phyloP scores from a whole-genome alignment of 2,113 vertebrate genomes.

The Phaetusa simplex region DNA sequence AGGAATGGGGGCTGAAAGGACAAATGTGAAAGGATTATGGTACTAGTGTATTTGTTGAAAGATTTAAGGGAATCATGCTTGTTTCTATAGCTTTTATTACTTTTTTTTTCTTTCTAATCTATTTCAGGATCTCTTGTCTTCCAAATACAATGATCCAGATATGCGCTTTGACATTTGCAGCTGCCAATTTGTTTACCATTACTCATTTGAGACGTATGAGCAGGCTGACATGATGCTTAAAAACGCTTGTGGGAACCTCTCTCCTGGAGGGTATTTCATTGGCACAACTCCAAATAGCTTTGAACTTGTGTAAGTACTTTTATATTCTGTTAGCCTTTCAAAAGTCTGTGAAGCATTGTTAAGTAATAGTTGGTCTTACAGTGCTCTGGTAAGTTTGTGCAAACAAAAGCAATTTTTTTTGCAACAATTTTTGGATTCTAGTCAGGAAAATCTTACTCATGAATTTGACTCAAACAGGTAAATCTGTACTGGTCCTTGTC shows the following conservation, averaged over 20 bases:
- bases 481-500: not conserved
- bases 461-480: not conserved
- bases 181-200: conserved; percentile 97
- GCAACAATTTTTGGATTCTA: not conserved
- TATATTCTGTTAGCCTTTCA: not conserved
- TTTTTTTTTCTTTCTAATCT: not conserved
- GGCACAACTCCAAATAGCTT: conserved; percentile 97
- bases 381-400: not conserved
- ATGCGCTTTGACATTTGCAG: conserved; percentile 91
- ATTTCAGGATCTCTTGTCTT: conserved; percentile 83
- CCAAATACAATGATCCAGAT: conserved; percentile 80
- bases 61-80: not conserved
- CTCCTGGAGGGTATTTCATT: conserved; percentile 93
- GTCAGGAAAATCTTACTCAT: not conserved
- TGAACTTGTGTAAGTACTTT: conserved; percentile 88
- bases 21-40: not conserved
- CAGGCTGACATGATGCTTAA: conserved; percentile 95
- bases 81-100: not conserved
- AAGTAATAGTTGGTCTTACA: not conserved
- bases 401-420: not conserved
- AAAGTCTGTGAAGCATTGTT: not conserved
- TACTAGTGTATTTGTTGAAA: not conserved
- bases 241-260: conserved; percentile 92
- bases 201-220: conserved; percentile 90
- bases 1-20: not conserved